Conservation (phyloP, 2,888 invertebrate species). For the Hecatera dysodea region DNA sequence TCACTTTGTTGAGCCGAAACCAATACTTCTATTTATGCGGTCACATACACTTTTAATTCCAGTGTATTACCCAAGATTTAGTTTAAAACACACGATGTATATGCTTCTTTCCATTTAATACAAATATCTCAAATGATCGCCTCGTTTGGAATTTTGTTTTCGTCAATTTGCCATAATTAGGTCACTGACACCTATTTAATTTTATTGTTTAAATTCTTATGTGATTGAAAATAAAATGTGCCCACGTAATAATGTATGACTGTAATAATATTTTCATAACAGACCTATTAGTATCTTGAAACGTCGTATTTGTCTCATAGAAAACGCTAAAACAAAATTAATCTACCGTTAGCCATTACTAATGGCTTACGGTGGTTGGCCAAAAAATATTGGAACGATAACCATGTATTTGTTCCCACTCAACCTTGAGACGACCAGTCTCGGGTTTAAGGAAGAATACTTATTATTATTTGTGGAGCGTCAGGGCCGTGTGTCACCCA, state of each 20-base stretch:
- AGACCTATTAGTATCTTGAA: conserved; percentile 25
- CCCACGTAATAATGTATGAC: background rate
- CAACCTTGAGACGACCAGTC: conserved; percentile 47
- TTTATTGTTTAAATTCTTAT: conserved; percentile 8
- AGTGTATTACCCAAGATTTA: background rate
- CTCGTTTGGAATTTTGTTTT: conserved; percentile 30
- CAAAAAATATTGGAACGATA: conserved; percentile 61
- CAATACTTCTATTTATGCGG: background rate
- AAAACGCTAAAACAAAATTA: conserved; percentile 59
- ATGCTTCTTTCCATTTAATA: background rate
- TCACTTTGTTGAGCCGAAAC: background rate
- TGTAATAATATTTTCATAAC: conserved; percentile 30
- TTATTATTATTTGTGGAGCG: conserved; percentile 48
- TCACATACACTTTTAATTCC: background rate
- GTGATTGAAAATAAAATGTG: background rate
- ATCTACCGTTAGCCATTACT: conserved; percentile 45
- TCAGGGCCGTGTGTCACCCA: conserved; percentile 65
- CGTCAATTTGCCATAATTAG: conserved; percentile 51
- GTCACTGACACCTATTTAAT: conserved; percentile 21
- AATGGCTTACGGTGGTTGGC: conserved; percentile 50
- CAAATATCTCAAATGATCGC: background rate
- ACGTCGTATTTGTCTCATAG: conserved; percentile 37
- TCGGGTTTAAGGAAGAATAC: conserved; percentile 53
- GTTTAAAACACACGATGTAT: conserved; percentile 1
- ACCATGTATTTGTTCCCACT: conserved; percentile 38